phyloP scores from a whole-genome alignment of 1,140 invertebrate species.

The Elymnias hypermnestra region DNA sequence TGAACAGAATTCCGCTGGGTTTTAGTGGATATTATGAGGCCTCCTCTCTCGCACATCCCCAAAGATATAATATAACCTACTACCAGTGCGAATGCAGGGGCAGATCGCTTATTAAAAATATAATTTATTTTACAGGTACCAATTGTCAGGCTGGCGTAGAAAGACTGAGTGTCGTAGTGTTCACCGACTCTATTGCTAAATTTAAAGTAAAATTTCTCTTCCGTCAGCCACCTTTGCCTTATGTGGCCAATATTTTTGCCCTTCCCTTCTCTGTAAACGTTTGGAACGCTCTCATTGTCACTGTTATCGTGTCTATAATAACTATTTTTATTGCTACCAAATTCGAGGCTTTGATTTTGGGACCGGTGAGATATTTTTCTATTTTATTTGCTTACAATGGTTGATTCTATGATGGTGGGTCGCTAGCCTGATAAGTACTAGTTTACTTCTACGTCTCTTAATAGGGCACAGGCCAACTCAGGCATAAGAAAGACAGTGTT shows the following conservation, averaged over 20 bases:
- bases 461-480: too few species aligned
- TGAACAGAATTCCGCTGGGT: too few species aligned
- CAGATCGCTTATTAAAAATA: too few species aligned
- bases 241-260: constrained; percentile 78
- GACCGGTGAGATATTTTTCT: constrained; percentile 5
- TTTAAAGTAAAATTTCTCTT: constrained; percentile 76
- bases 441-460: too few species aligned
- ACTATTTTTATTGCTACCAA: constrained; percentile 25
- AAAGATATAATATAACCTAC: too few species aligned
- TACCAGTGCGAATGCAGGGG: too few species aligned
- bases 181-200: constrained; percentile 42
- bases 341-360: constrained; percentile 20
- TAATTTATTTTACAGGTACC: constrained; percentile 35
- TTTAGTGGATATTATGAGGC: too few species aligned
- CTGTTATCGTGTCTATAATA: constrained; percentile 11
- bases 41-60: too few species aligned
- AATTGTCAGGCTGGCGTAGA: constrained; percentile 42
- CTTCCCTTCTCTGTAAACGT: constrained; percentile 78
- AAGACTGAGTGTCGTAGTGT: constrained; percentile 37
- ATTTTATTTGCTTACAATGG: too few species aligned
- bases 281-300: constrained; percentile 61
- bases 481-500: too few species aligned
- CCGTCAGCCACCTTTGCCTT: constrained; percentile 79
- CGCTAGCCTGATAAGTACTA: too few species aligned
- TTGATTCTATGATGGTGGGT: too few species aligned